These are phyloP conservation scores for Melipona quadrifasciata DNA, from an alignment of 1,140 invertebrate species.

Conservation along the genomic window DNA sequence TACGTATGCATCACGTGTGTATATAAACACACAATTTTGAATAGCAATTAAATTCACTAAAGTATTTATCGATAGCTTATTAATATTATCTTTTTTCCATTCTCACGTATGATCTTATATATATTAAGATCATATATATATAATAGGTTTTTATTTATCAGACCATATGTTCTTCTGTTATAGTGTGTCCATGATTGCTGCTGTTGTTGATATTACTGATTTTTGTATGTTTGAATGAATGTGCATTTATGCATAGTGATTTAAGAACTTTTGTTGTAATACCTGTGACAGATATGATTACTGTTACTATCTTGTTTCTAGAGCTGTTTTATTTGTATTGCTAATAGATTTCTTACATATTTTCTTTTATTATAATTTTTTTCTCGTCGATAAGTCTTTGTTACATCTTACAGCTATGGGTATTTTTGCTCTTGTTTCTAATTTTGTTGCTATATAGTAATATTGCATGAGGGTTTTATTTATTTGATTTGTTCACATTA, in stretches of 20 bases:
- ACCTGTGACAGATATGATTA: neutral
- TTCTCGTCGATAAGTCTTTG: neutral
- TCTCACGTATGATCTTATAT: neutral
- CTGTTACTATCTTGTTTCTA: neutral
- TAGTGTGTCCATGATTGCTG: neutral
- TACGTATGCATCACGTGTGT: neutral
- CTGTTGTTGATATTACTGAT: neutral
- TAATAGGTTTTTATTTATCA: neutral
- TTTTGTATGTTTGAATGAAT: neutral
- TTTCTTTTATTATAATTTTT: neutral
- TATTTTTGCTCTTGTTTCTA: neutral
- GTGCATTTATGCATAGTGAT: neutral
- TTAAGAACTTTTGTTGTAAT: no score
- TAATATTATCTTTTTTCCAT: conserved; percentile 26
- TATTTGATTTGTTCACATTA: neutral
- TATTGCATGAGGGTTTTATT: neutral
- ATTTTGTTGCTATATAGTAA: neutral
- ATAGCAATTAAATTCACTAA: conserved; percentile 40
- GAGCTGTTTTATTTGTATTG: neutral
- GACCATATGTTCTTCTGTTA: neutral
- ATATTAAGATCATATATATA: neutral
- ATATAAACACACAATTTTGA: conserved; percentile 1
- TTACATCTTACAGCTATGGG: neutral
- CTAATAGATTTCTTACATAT: neutral
- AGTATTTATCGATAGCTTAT: conserved; percentile 37